Conservation (phyloP, 2,113 vertebrate genomes). For the Festucalex cinctus region DNA sequence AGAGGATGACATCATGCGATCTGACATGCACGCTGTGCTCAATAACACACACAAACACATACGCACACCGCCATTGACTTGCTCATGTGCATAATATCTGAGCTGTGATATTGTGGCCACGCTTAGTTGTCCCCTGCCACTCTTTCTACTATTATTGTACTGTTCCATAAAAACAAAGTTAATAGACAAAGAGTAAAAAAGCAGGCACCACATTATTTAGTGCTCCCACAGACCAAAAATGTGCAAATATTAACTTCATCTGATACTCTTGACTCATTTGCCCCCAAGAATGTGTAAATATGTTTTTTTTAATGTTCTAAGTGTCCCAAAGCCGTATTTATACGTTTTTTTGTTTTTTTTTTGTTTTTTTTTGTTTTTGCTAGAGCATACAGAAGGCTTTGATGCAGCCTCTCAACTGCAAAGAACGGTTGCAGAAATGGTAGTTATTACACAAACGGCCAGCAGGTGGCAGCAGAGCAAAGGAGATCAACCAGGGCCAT, state of each 20-base stretch:
- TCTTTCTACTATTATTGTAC: constrained; percentile 52
- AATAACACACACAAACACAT: constrained; percentile 11
- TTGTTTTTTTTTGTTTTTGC: no score
- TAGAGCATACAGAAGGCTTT: no score
- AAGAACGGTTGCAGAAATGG: no score
- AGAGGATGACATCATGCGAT: constrained; percentile 43
- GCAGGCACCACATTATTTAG: neutral
- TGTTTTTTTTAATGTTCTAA: no score
- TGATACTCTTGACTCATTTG: no score
- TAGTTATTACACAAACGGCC: no score
- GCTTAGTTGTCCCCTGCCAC: constrained; percentile 61
- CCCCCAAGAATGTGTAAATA: no score
- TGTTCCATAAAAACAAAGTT: neutral
- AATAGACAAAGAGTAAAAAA: neutral
- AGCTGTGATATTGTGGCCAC: constrained; percentile 59
- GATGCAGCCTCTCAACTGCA: no score
- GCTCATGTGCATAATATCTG: constrained; percentile 60
- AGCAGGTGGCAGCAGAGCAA: no score
- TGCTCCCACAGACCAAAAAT: neutral
- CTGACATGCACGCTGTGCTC: constrained; percentile 29
- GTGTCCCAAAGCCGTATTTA: no score
- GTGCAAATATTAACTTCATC: neutral
- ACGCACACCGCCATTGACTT: neutral
- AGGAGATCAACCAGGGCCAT: no score
- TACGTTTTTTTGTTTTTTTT: no score